Conservation (phyloP, 2,888 invertebrate genomes). For the Hermaeophaga mercurialis region DNA sequence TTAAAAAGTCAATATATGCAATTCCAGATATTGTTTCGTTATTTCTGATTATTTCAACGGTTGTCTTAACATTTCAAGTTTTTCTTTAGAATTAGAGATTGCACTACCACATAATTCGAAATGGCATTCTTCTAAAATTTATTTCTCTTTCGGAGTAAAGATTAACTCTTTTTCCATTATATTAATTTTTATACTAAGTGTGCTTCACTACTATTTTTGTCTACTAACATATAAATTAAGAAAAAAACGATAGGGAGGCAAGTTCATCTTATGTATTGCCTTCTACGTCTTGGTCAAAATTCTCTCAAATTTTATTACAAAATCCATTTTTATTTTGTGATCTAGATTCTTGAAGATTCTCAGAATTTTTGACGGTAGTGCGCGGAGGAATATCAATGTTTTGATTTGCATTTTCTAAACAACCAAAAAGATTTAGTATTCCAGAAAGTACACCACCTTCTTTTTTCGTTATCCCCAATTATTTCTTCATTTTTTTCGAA, state of each 20-base stretch:
- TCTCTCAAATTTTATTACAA: not conserved
- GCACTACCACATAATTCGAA: not conserved
- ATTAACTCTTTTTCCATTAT: constrained; percentile 67
- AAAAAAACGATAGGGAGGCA: constrained; percentile 62
- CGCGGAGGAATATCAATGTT: not conserved
- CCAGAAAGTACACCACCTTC: constrained; percentile 24
- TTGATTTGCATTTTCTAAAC: not conserved
- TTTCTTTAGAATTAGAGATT: constrained; percentile 67
- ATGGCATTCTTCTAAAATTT: constrained; percentile 65
- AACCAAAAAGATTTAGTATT: constrained; percentile 21
- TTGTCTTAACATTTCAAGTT: constrained; percentile 69
- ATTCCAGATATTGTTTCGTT: constrained; percentile 63
- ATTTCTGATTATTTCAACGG: constrained; percentile 64
- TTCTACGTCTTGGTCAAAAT: constrained; percentile 25
- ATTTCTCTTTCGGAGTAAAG: constrained; percentile 67
- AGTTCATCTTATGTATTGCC: too few species aligned
- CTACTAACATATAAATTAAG: constrained; percentile 78
- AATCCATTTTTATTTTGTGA: not conserved
- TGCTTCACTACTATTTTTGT: constrained; percentile 74
- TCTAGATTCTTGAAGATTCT: not conserved
- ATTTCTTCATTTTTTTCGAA: constrained; percentile 2
- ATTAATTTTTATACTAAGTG: constrained; percentile 71
- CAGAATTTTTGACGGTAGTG: constrained; percentile 10
- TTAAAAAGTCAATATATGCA: constrained; percentile 70
- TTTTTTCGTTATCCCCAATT: constrained; percentile 15